Evolutionary conservation across 2,797 vertebrate genomes (phyloP).

Genomic region (Myotis vivesi): DNA sequence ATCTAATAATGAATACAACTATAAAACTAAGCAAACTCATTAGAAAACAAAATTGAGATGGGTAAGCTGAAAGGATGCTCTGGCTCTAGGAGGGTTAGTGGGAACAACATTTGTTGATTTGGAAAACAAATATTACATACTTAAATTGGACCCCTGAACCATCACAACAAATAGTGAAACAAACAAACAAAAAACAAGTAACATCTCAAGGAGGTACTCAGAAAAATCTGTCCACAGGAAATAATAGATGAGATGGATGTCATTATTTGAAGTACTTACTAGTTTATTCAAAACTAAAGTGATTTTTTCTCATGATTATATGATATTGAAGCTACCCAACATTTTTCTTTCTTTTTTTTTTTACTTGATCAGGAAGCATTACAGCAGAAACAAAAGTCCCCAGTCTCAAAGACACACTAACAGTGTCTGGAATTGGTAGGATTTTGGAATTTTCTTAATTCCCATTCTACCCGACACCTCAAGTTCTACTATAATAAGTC

Average conservation of each 20-base stretch:
- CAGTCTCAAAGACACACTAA: neutral
- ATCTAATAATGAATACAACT: neutral
- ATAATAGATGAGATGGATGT: neutral
- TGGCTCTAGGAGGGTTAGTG: neutral
- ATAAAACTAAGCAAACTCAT: neutral
- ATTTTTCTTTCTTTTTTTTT: slow-evolving; percentile 27
- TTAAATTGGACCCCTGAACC: neutral
- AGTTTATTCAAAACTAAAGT: slow-evolving; percentile 20
- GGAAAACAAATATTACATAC: neutral
- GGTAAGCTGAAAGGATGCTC: neutral
- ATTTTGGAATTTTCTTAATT: neutral
- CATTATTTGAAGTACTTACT: slow-evolving; percentile 8
- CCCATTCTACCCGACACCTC: slow-evolving; percentile 38
- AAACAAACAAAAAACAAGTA: neutral
- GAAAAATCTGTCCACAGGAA: neutral
- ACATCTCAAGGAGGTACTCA: neutral
- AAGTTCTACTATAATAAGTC: slow-evolving; percentile 70
- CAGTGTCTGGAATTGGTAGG: accelerated
- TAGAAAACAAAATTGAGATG: slow-evolving; percentile 9
- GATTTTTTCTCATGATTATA: neutral
- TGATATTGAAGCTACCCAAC: neutral
- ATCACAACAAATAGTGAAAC: neutral
- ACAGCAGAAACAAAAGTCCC: neutral
- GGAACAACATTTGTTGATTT: neutral
- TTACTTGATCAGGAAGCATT: slow-evolving; percentile 39